Percentiles rank a stretch among this genome's conserved stretches.
Evolutionary conservation across 1,140 invertebrate genomes (phyloP).

Genomic region (Scaptomyza montana): DNA sequence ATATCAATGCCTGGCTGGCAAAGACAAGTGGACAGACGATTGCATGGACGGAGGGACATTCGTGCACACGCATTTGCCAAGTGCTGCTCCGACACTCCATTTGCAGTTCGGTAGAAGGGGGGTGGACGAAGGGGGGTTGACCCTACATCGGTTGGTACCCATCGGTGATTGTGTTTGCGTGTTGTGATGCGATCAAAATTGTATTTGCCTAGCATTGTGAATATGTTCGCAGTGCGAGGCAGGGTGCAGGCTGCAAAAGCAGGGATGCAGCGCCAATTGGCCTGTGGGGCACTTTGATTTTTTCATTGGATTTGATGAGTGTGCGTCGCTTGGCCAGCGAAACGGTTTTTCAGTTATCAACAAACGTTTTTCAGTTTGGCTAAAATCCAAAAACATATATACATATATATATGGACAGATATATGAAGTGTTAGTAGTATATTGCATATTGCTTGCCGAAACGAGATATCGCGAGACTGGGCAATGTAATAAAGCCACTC

Average conservation of each 20-base stretch:
- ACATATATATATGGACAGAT: not conserved
- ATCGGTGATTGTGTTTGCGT: conserved; percentile 78
- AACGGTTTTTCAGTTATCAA: conserved; percentile 64
- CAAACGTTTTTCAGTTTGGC: conserved; percentile 63
- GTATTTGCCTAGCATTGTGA: conserved; percentile 75
- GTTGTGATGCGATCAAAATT: conserved; percentile 81
- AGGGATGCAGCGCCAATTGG: conserved; percentile 63
- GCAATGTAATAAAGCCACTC: conserved; percentile 60
- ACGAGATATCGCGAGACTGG: not conserved
- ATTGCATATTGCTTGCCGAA: conserved; percentile 22
- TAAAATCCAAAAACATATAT: conserved; percentile 41
- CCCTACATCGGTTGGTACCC: conserved; percentile 4
- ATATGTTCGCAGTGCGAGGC: conserved; percentile 11
- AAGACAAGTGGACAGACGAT: not conserved
- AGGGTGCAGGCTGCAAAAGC: not conserved
- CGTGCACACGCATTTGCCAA: conserved; percentile 50
- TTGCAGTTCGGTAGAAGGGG: conserved; percentile 45
- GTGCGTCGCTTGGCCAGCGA: conserved; percentile 30
- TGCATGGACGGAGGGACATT: conserved; percentile 15
- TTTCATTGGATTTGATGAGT: conserved; percentile 78
- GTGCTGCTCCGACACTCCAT: conserved; percentile 71
- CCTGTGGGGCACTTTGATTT: conserved; percentile 53
- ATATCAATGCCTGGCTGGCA: conserved; percentile 61
- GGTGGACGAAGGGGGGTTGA: conserved; percentile 3
- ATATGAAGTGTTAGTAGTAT: conserved; percentile 1